Base-by-base conservation (phyloP, 2,797 vertebrate genomes). In the Mormyrus proboscirostris region DNA sequence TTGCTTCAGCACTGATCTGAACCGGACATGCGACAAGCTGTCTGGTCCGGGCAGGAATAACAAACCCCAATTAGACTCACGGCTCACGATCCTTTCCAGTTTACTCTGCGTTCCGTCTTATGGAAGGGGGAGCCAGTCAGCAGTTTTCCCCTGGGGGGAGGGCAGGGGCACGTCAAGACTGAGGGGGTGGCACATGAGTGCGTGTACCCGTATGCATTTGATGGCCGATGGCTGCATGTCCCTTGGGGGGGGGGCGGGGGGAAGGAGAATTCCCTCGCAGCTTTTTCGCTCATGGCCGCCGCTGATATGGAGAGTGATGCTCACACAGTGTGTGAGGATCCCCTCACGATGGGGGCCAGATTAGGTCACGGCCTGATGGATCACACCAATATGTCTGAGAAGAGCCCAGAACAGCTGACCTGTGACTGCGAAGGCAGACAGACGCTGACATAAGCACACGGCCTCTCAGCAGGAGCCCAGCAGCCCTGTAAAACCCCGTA, bases 1-100 rank as follows among this genome's bases (percentile, higher is more conserved):
- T 25, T 88, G 55, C 88, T 69, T 87, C 73, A 84, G 0, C 88
- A 41, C 90, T 89, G 91, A 50, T 29, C 8, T 92, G 53, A 84
- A 55, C 19, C 22, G 88, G 33, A 57, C 10, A n/a, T 33, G 25
- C 16, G 47, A 41, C n/a, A 57, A 19, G 22, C 4, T 2, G 22
- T 29, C 44, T 6, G 51, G 19, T 25, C 4, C 25, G 0, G 8
- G 38, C 8, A 38, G 47, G 47, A 51, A 38, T 55, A 38, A 9
- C 16, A 7, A 6, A 73, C 51, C 9, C 2, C 2, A n/a, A 41
- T 87, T 57, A 86, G 89, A 41, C 29, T 50, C 29, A 89, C 55
- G 87, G 51, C 29, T 41, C 82, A 50, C 12, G 50, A 88, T 91
- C 65, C 49, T 87, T 91, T 33, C 73, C 0, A 53, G 69, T 55